A percentile compares a stretch with the other conserved stretches of the same genome.
phyloP scores from a whole-genome alignment of 1,140 invertebrate species.

The Heliconius eleuchia region DNA sequence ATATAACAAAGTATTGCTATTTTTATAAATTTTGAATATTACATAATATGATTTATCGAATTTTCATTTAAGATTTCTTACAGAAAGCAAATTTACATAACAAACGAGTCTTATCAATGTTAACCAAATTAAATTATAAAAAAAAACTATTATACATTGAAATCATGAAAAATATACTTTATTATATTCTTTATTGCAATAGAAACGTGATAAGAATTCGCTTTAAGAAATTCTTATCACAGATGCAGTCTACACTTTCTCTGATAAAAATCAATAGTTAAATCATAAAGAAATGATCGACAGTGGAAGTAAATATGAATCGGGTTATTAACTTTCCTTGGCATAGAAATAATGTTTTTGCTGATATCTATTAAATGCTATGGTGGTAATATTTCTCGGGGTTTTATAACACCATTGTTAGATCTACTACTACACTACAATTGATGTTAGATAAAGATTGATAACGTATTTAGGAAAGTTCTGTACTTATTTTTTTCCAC shows the following conservation, averaged over 20 bases:
- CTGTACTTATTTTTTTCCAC: too few relatives aligned
- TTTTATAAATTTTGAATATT: too few relatives aligned
- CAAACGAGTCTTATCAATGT: too few relatives aligned
- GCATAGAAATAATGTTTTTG: conserved; percentile 20
- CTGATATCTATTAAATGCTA: conserved; percentile 9
- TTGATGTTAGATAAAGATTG: conserved; percentile 6
- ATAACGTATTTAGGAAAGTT: conserved; percentile 5
- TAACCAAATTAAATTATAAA: too few relatives aligned
- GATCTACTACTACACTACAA: background rate
- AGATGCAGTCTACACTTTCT: background rate
- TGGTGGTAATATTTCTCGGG: background rate
- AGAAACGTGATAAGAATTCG: background rate
- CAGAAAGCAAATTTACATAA: too few relatives aligned
- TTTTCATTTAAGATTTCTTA: too few relatives aligned
- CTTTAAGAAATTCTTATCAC: background rate
- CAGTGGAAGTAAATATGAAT: conserved; percentile 12
- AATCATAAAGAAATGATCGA: conserved; percentile 18
- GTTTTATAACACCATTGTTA: conserved; percentile 16
- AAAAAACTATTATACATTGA: too few relatives aligned
- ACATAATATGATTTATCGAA: too few relatives aligned
- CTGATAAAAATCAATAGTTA: conserved; percentile 11
- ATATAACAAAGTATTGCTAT: too few relatives aligned
- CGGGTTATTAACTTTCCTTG: conserved; percentile 20
- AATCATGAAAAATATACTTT: too few relatives aligned
- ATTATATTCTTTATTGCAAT: too few relatives aligned